Evolutionary conservation across 2,888 invertebrate species (phyloP), one percentile per base, ranked within the genome.

Genomic region (Ptilodon capucinus): DNA sequence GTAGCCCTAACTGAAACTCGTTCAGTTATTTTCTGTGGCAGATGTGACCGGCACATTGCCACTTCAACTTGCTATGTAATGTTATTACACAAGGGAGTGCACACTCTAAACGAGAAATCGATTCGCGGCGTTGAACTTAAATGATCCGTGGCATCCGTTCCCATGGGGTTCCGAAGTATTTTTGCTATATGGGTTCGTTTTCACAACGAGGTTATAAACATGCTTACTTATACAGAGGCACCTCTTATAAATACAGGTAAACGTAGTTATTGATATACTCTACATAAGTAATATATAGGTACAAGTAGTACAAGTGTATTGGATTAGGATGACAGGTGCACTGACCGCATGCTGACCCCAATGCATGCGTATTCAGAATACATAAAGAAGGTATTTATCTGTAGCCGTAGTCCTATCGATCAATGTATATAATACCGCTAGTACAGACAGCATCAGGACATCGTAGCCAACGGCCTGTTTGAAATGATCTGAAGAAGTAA

Each of bases 21-120:
- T 54, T 49, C 42, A 48, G 40, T 50, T 51, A 49, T 53, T 57
- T 55, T 51, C 32, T 47, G 30, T 49, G 40, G 48, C 54, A 51
- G 53, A 51, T 61, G 51, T 54, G 50, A 36, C 57, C 53, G 36
- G 32, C 21, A 49, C 52, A 43, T 50, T 40, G 38, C 42, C 42
- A 45, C 16, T 55, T 44, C 41, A 50, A 35, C 40, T 30, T 21
- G 28, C 34, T 51, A 38, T 43, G 36, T 40, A 42, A 47, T 41
- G 21, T 40, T 40, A 36, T 44, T 46, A 38, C 34, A 46, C 34
- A 48, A 41, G 42, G 23, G 34, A 18, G 28, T 46, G 23, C 39
- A 40, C 36, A 56, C 23, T 42, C 30, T 18, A 36, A 32, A 50
- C 43, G 42, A 41, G 42, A 54, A 60, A 60, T 55, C 46, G 51